Evolutionary conservation across 2,113 vertebrate species (phyloP).

Genomic region (Danio rerio): GRCz12tu NC_133190.1:46498001-46498500

Average conservation of each 20-base stretch:
- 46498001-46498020: neutral
- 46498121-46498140: no score
- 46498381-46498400: neutral
- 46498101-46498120: no score
- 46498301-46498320: no score
- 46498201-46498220: neutral
- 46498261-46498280: neutral
- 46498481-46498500: neutral
- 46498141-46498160: neutral
- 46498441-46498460: neutral
- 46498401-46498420: neutral
- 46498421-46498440: neutral
- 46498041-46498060: neutral
- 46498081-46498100: neutral
- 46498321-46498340: neutral
- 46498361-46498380: neutral
- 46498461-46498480: neutral
- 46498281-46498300: neutral
- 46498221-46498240: neutral
- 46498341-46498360: no score
- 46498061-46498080: neutral
- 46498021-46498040: neutral
- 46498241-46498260: neutral
- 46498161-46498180: neutral
- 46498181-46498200: neutral